Base-by-base conservation (phyloP, 2,113 vertebrate genomes). In the Narcine bancroftii region DNA sequence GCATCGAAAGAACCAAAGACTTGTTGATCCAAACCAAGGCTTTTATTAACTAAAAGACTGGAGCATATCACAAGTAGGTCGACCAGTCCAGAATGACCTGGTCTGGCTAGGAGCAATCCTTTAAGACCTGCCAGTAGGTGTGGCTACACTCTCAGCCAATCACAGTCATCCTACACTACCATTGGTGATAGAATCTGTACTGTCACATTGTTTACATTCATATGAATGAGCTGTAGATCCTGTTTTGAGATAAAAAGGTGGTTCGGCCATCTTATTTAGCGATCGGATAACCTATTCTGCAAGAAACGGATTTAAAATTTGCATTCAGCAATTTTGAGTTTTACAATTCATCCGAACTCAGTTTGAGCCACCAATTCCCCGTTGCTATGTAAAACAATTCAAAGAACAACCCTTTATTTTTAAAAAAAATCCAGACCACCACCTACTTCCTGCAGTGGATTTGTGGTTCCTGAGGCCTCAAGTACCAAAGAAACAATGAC, bases 401-500 rank as follows among this genome's bases (percentile, higher is more conserved):
- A 79, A 79, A 72, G 13, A 75, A 3, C 76, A 60, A 29, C 26
- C 10, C 19, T 39, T 65, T 56, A 1, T 53, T 60, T 63, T 60
- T 47, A 50, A 33, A 9, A n/a, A 24, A 42, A 47, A 50, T 0
- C 0, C 26, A 83, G 50, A 53, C 69, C 26, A 24, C 60, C 56
- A 66, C 60, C n/a, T 60, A 33, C 53, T 87, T 87, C 53, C 83
- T 87, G 83, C 83, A 13, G 19, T 42, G 60, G 85, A 65, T 89
- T 89, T 63, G 39, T 11, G 33, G 85, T 56, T 89, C 56, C 10
- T 11, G 9, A 45, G 85, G 60, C 60, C 36, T 36, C 0, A n/a
- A 89, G 56, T 17, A 6, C 60, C 17, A 19, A 39, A 53, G 15
- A 39, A 36, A 24, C 36, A 65, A 89, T 7, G 36, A 87, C 13